phyloP scores from a whole-genome alignment of 1,140 invertebrate species.

The Saccostrea echinata region DNA sequence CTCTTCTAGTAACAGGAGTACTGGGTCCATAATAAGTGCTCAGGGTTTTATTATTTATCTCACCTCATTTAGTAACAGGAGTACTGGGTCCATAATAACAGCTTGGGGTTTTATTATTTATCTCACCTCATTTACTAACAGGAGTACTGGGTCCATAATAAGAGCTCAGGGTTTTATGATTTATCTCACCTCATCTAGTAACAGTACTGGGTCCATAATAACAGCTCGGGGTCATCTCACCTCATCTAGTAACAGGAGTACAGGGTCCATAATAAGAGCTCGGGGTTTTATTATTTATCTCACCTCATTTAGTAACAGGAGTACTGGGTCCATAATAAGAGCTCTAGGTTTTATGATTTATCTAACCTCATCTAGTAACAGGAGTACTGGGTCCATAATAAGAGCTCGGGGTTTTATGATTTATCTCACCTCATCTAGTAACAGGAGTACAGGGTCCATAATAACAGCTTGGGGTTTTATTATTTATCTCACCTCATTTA shows the following conservation, averaged over 20 bases:
- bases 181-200: constrained; percentile 77
- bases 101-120: constrained; percentile 52
- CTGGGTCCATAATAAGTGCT: constrained; percentile 78
- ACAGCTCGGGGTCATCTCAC: constrained; percentile 70
- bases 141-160: constrained; percentile 77
- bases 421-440: constrained; percentile 77
- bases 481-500: constrained; percentile 75
- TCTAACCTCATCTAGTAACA: constrained; percentile 78
- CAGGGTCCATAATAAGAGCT: constrained; percentile 78
- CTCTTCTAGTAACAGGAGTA: constrained; percentile 78
- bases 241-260: constrained; percentile 78
- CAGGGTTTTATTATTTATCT: constrained; percentile 44
- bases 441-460: constrained; percentile 77
- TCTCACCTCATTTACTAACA: constrained; percentile 78
- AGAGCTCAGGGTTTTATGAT: constrained; percentile 68
- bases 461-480: constrained; percentile 71
- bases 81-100: constrained; percentile 77
- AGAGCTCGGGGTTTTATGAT: constrained; percentile 68
- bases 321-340: constrained; percentile 77
- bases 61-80: constrained; percentile 79
- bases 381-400: constrained; percentile 77
- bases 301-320: constrained; percentile 79
- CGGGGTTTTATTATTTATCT: constrained; percentile 44
- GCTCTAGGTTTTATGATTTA: constrained; percentile 61
- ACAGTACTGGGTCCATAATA: constrained; percentile 77